Conservation (phyloP, 2,797 vertebrate species). For the Distichodus sexfasciatus region DNA sequence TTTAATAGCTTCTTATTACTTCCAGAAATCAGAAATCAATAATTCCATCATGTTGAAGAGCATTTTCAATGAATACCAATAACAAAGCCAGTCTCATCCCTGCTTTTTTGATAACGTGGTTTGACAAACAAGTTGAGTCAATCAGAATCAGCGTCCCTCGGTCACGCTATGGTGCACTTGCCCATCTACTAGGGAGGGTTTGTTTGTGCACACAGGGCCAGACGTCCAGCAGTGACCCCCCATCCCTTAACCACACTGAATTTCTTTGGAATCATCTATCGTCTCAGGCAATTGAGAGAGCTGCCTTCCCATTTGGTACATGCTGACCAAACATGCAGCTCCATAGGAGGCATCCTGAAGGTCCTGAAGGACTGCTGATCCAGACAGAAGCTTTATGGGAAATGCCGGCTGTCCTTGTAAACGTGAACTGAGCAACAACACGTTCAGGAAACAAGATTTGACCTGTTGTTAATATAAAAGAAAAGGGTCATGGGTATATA, state of each 20-base stretch:
- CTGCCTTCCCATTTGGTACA: constrained; percentile 16
- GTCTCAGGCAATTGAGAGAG: constrained; percentile 29
- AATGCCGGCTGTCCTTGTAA: background rate
- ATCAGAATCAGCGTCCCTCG: background rate
- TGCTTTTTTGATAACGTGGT: too few species aligned
- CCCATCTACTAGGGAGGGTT: background rate
- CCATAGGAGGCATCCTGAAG: constrained; percentile 1
- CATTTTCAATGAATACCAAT: background rate
- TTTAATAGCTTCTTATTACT: too few species aligned
- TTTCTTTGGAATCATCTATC: constrained; percentile 37
- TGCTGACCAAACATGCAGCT: constrained; percentile 3
- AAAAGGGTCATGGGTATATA: background rate
- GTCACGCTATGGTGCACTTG: background rate
- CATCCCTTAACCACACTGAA: constrained; percentile 6
- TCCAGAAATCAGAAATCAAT: background rate
- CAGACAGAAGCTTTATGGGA: background rate
- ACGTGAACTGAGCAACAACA: background rate
- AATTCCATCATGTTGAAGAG: background rate
- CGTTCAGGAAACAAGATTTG: constrained; percentile 1
- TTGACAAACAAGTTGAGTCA: too few species aligned
- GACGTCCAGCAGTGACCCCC: background rate
- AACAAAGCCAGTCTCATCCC: too few species aligned
- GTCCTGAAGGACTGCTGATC: background rate
- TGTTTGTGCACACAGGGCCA: constrained; percentile 8
- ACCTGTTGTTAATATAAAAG: background rate